Base-by-base conservation (phyloP, 1,140 invertebrate genomes). In the Pissodes strobi region DNA sequence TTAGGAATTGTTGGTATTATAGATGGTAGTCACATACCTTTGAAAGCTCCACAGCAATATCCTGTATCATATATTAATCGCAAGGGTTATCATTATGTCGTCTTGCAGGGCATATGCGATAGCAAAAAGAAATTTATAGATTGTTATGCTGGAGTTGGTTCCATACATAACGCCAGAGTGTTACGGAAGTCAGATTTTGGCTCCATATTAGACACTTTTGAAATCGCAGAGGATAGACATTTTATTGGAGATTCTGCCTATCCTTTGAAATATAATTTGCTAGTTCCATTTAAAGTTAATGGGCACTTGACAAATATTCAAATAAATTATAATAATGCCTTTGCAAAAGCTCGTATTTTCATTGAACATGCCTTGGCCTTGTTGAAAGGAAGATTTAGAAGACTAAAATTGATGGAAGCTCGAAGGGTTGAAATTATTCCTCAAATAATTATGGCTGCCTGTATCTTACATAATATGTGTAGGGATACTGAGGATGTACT, bases 391-490 rank as follows among this genome's bases (percentile, higher is more conserved):
- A n/a, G n/a, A n/a, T n/a, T 51, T 51, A 27, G 19, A 51, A 1
- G 48, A 51, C 21, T 51, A 27, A 51, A 51, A 51, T 51, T 51
- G 23, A n/a, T 51, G 25, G 48, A 51, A 27, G 48, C 19, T 2
- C 19, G 10, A 51, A 21, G 23, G 3, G 12, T 27, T 3, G 19
- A 51, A 13, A 23, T 51, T n/a, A n/a, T 51, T 17, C 48, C 48
- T 13, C 48, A 23, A 23, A 51, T 23, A 23, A 51, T 51, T 9
- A 21, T 51, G n/a, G n/a, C 12, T 9, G 8, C 21, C n/a, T 51
- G 48, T 17, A 51, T 51, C 12, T 27, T 51, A 27, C 48, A 51
- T 51, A 51, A 51, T 51, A 51, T 51, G 13, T 51, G 48, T 27
- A 27, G n/a, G 12, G 21, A 51, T 51, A n/a, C 25, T 4, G 17